These are phyloP conservation scores for Tiliacea aurago DNA, from an alignment of 2,888 invertebrate genomes.

Conservation along the genomic window DNA sequence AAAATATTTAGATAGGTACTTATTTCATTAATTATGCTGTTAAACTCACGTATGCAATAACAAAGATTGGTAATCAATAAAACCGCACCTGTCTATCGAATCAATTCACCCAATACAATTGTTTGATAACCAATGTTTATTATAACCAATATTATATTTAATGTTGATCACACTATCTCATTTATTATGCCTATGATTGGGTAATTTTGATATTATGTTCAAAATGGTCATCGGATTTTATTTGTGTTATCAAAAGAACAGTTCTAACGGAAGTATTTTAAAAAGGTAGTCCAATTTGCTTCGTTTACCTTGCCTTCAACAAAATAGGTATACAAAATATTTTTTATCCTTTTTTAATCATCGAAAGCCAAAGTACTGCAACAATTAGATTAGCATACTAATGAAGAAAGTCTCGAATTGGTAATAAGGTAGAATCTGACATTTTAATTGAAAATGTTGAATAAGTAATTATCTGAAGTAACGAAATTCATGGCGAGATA, in stretches of 20 bases:
- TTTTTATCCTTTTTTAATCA: constrained; percentile 31
- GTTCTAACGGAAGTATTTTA: background rate
- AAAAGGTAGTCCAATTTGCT: background rate
- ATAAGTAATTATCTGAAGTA: constrained; percentile 60
- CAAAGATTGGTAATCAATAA: constrained; percentile 18
- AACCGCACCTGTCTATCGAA: constrained; percentile 26
- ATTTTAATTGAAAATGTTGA: constrained; percentile 68
- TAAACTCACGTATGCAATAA: background rate
- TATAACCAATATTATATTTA: too few relatives aligned
- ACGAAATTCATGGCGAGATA: constrained; percentile 55
- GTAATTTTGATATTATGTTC: background rate
- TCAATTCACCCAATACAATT: constrained; percentile 6
- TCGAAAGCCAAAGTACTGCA: constrained; percentile 53
- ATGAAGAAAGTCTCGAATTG: constrained; percentile 60
- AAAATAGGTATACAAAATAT: background rate
- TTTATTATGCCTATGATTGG: background rate
- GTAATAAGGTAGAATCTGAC: constrained; percentile 58
- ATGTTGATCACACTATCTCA: background rate
- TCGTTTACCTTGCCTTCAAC: background rate
- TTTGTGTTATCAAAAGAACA: background rate
- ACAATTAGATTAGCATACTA: constrained; percentile 72
- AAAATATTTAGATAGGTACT: too few relatives aligned
- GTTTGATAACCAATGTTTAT: background rate
- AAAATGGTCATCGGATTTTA: background rate
- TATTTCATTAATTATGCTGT: background rate